These are phyloP conservation scores for Pristionchus exspectatus DNA, from an alignment of 2,888 invertebrate species.

Conservation along the genomic window DNA sequence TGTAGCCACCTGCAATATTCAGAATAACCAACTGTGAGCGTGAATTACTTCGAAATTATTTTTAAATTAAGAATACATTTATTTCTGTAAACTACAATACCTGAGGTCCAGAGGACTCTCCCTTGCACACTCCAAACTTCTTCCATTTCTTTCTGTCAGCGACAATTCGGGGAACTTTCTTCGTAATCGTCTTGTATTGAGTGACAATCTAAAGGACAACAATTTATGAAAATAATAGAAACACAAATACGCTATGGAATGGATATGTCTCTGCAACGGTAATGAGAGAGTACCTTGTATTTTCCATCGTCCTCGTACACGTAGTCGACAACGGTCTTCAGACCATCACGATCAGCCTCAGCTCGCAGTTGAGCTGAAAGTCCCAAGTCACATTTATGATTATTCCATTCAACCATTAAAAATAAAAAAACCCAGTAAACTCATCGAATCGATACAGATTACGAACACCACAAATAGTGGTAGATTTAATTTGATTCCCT, in stretches of 20 bases:
- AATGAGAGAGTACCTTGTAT: conserved; percentile 61
- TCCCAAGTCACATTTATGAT: too few species aligned
- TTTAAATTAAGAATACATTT: too few species aligned
- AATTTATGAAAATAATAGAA: background rate
- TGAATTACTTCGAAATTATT: too few species aligned
- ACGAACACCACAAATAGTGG: too few species aligned
- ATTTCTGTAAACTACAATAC: conserved; percentile 36
- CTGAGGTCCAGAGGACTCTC: conserved; percentile 96
- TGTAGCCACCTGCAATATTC: conserved; percentile 84
- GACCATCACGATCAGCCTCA: conserved; percentile 62
- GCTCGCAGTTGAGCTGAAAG: conserved; percentile 37
- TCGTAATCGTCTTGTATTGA: conserved; percentile 85
- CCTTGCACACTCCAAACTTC: conserved; percentile 93
- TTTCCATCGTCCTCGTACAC: conserved; percentile 66
- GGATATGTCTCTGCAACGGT: background rate
- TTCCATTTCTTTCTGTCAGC: conserved; percentile 93
- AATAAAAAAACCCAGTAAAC: background rate
- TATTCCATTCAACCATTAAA: conserved; percentile 10
- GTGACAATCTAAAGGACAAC: conserved; percentile 80
- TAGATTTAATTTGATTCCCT: too few species aligned
- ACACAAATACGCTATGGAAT: background rate
- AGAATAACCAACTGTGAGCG: conserved; percentile 92
- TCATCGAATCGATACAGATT: background rate
- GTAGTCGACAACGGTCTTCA: conserved; percentile 68
- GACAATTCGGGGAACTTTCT: conserved; percentile 88